Conservation (phyloP, 1,140 invertebrate species). For the Dreissena polymorpha region DNA sequence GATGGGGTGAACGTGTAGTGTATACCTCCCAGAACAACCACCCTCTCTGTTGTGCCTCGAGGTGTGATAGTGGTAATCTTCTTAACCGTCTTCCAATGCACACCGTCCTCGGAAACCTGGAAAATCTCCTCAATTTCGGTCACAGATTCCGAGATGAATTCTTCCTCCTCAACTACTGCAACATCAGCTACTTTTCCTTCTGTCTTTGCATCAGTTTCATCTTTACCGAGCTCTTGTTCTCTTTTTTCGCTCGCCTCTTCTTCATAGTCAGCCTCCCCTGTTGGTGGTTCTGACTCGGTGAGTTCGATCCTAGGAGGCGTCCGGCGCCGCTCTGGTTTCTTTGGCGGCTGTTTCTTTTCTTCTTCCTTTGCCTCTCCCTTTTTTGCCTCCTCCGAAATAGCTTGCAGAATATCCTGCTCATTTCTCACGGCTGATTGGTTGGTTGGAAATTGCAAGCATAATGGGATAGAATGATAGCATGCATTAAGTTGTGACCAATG, state of each 20-base stretch:
- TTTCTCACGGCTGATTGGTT: constrained; percentile 46
- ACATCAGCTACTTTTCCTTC: neutral
- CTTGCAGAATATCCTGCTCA: constrained; percentile 14
- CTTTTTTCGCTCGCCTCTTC: constrained; percentile 33
- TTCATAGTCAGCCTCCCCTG: constrained; percentile 15
- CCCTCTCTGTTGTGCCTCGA: constrained; percentile 66
- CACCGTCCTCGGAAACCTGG: constrained; percentile 72
- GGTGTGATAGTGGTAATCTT: constrained; percentile 73
- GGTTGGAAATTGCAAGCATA: constrained; percentile 25
- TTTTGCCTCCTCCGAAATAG: constrained; percentile 20
- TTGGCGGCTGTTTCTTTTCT: neutral
- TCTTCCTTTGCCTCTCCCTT: neutral
- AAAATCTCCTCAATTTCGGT: constrained; percentile 75
- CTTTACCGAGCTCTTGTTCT: neutral
- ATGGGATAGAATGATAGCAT: constrained; percentile 42
- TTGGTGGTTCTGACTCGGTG: neutral
- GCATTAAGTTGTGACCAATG: constrained; percentile 2
- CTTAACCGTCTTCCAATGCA: constrained; percentile 71
- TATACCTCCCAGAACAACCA: constrained; percentile 73
- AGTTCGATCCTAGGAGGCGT: constrained; percentile 11
- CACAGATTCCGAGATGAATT: constrained; percentile 62
- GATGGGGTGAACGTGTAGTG: too few relatives aligned
- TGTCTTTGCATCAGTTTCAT: constrained; percentile 26
- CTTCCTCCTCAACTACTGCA: constrained; percentile 48
- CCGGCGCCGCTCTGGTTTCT: neutral